phyloP scores from a whole-genome alignment of 1,140 invertebrate genomes.

The Epicauta chinensis region DNA sequence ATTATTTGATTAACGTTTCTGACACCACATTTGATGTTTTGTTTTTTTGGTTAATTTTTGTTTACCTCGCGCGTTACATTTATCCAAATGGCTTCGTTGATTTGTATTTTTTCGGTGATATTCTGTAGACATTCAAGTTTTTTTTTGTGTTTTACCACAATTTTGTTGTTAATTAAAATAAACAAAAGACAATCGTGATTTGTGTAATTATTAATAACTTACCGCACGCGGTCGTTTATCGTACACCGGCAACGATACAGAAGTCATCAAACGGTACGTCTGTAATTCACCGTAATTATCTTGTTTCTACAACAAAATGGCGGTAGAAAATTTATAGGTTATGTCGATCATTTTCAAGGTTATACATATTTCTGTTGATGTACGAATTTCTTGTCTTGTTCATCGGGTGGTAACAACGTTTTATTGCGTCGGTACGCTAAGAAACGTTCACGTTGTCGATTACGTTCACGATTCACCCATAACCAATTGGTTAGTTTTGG shows the following conservation, averaged over 20 bases:
- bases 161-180: no score
- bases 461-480: constrained; percentile 60
- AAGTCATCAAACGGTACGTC: constrained; percentile 59
- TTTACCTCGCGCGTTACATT: constrained; percentile 81
- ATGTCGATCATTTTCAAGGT: neutral
- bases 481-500: constrained; percentile 66
- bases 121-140: constrained; percentile 58
- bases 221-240: constrained; percentile 58
- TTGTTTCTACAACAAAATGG: constrained; percentile 32
- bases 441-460: constrained; percentile 53
- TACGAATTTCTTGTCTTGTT: constrained; percentile 46
- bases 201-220: constrained; percentile 37
- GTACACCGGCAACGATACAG: constrained; percentile 72
- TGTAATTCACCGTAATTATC: constrained; percentile 42
- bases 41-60: neutral
- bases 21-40: neutral
- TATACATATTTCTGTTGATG: constrained; percentile 44
- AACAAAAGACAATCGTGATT: neutral
- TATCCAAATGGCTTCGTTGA: constrained; percentile 90
- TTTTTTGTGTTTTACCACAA: constrained; percentile 1
- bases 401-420: constrained; percentile 42
- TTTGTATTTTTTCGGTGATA: constrained; percentile 88
- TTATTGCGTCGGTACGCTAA: constrained; percentile 45
- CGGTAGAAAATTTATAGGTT: no score
- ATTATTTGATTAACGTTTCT: no score